Percentiles rank a stretch among this genome's conserved stretches.
Conservation (phyloP, 2,888 invertebrate species). For the Oeneis ivallda region DNA sequence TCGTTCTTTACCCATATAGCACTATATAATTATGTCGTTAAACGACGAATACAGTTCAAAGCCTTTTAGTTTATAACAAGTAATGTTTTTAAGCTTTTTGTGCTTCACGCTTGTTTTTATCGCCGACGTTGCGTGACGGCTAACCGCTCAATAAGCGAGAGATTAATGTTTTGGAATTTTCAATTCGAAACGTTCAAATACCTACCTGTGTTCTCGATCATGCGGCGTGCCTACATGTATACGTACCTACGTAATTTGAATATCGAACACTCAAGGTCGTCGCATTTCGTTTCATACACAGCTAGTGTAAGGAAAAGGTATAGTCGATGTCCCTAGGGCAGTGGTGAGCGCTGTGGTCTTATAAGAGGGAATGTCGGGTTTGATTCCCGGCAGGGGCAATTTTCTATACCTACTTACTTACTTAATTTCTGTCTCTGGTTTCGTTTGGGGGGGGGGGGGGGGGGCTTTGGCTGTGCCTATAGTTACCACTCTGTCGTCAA, state of each 20-base stretch:
- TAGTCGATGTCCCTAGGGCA: too few species aligned
- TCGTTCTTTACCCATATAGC: too few species aligned
- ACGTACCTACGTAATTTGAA: too few species aligned
- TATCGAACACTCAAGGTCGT: conserved; percentile 36
- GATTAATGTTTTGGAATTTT: conserved; percentile 52
- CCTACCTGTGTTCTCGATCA: conserved; percentile 42
- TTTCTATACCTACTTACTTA: too few species aligned
- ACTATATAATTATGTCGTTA: too few species aligned
- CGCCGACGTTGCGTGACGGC: conserved; percentile 48
- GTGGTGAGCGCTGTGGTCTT: not conserved
- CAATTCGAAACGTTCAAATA: conserved; percentile 30
- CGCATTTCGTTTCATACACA: conserved; percentile 19
- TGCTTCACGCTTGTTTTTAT: conserved; percentile 54
- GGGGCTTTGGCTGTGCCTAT: too few species aligned
- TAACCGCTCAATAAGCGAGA: conserved; percentile 43
- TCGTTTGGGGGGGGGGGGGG: too few species aligned
- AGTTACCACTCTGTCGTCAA: too few species aligned
- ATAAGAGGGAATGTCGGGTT: too few species aligned
- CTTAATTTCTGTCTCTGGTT: too few species aligned
- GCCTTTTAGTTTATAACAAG: conserved; percentile 49
- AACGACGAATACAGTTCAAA: too few species aligned
- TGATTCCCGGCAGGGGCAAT: too few species aligned
- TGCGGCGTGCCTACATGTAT: conserved; percentile 25
- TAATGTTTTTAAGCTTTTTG: conserved; percentile 57
- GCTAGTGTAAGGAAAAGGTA: conserved; percentile 17